Evolutionary conservation across 2,888 invertebrate genomes (phyloP), one percentile per base, ranked within the genome.

Genomic region (Sphaerophoria taeniata): DNA sequence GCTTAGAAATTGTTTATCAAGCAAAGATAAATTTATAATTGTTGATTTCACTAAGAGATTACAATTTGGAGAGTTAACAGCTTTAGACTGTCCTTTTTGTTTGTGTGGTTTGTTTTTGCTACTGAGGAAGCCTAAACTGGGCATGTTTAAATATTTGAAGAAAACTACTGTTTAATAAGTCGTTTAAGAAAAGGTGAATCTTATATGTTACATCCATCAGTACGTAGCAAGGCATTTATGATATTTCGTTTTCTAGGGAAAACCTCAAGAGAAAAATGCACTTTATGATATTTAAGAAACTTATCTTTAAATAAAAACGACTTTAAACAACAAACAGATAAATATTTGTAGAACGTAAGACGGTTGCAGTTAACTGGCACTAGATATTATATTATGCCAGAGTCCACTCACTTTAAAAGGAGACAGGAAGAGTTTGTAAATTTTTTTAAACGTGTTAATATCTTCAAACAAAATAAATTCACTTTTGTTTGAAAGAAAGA

Each of bases 11-110:
- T 80, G 75, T 80, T 84, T 80, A 84, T 84, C 80, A 80, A 72
- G 60, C 16, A 80, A 84, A 84, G 84, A 84, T 79, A 75, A 63
- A 84, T 84, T 84, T 84, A 84, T 84, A 80, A 84, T 84, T 80
- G 84, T 84, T 80, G 71, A 80, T 84, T 80, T 80, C 75, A 84
- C 72, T 49, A 49, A 49, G 24, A 84, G 84, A 84, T 84, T 84
- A 84, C 65, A 49, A 14, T 49, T 34, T 14, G 6, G 49, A 65
- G 49, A 33, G 33, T 63, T 14, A 47, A 14, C 45, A 33, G n/a
- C 33, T 6, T 5, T 6, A 47, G 58, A 43, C 51, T 12, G 14
- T 33, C 33, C 9, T 24, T 45, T 34, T 14, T 24, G 12, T 55
- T 63, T 34, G 11, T 78, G 63, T 63, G 47, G 75, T 5, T 51